Evolutionary conservation across 2,888 invertebrate genomes (phyloP).

Genomic region (Sepioteuthis lessoniana): DNA sequence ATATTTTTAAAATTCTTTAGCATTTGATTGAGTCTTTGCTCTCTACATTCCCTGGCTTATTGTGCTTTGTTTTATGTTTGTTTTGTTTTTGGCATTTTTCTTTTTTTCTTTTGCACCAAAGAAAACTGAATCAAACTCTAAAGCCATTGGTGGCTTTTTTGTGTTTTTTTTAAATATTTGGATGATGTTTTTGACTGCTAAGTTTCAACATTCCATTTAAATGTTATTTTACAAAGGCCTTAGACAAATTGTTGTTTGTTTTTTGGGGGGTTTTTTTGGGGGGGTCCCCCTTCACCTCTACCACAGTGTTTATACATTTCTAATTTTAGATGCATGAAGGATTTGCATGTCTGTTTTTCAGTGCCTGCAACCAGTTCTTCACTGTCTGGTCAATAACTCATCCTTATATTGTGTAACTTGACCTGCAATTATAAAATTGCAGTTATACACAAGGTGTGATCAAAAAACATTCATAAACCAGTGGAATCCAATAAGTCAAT

Average conservation of each 20-base stretch:
- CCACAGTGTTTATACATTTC: neutral
- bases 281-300: neutral
- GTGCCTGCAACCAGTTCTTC: neutral
- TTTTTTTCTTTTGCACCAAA: neutral
- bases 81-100: too few species aligned
- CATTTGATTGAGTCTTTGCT: neutral
- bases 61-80: too few species aligned
- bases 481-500: neutral
- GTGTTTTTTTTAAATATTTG: neutral
- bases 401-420: neutral
- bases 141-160: neutral
- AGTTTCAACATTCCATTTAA: neutral
- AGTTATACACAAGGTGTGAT: neutral
- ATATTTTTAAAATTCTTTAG: neutral
- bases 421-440: neutral
- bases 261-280: too few species aligned
- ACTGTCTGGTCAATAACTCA: slow-evolving; percentile 21
- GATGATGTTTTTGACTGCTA: neutral
- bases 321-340: neutral
- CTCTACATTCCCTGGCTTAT: neutral
- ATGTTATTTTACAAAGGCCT: neutral
- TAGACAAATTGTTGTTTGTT: neutral
- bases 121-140: neutral
- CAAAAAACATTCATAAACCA: neutral
- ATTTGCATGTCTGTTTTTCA: neutral